A percentile compares a stretch with the other conserved stretches of the same genome.
phyloP scores from a whole-genome alignment of 1,140 invertebrate genomes.

The Hycleus phaleratus region DNA sequence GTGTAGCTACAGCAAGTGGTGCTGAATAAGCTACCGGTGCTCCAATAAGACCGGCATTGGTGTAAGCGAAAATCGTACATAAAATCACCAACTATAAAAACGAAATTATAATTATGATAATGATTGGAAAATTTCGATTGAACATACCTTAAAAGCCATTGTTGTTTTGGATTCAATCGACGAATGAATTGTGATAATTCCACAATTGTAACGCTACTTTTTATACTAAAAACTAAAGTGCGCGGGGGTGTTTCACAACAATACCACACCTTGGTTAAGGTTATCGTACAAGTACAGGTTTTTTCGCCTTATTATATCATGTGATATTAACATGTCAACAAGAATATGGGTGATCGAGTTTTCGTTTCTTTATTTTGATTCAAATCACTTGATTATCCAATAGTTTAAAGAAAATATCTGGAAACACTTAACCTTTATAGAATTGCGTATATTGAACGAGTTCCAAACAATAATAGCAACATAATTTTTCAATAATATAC shows the following conservation, averaged over 20 bases:
- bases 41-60: constrained; percentile 25
- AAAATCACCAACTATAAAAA: constrained; percentile 8
- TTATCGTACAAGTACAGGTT: constrained; percentile 13
- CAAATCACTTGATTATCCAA: no score
- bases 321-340: background rate
- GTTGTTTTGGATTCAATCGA: constrained; percentile 3
- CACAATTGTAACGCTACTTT: background rate
- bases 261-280: constrained; percentile 11
- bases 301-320: background rate
- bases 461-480: no score
- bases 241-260: constrained; percentile 9
- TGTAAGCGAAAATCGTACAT: constrained; percentile 22
- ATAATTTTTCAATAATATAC: no score
- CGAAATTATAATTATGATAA: background rate
- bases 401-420: no score
- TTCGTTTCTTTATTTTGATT: background rate
- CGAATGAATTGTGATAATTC: constrained; percentile 6
- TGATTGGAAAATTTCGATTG: background rate
- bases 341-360: constrained; percentile 10
- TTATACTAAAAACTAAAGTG: constrained; percentile 8
- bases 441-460: no score
- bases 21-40: constrained; percentile 29
- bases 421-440: no score
- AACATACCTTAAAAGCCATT: constrained; percentile 17
- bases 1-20: constrained; percentile 15